Percentiles rank a stretch among this genome's conserved stretches.
phyloP scores from a whole-genome alignment of 1,140 invertebrate genomes.

The Lucilia sericata region DNA sequence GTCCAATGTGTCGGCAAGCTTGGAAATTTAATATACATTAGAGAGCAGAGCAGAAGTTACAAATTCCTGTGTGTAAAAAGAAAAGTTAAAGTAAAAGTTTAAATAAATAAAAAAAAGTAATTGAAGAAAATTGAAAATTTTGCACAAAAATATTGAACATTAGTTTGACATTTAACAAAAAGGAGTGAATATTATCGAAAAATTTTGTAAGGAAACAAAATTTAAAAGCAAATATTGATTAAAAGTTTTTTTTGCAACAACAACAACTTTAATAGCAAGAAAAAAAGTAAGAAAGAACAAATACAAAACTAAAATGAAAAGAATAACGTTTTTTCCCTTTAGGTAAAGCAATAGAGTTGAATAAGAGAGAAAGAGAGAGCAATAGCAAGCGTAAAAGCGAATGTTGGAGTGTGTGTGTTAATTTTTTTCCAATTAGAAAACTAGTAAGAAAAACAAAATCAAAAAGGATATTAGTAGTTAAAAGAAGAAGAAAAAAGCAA shows the following conservation, averaged over 20 bases:
- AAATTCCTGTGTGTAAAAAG: not conserved
- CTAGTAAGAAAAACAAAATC: not conserved
- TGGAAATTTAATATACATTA: conserved; percentile 95
- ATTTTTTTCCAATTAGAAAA: not conserved
- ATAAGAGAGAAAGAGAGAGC: not conserved
- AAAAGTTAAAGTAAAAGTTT: not conserved
- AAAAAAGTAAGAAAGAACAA: not conserved
- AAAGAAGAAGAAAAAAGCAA: too few relatives aligned
- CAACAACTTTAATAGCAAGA: not conserved
- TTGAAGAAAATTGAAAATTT: not conserved
- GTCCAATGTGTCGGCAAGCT: conserved; percentile 99
- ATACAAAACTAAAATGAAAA: not conserved
- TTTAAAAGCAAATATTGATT: not conserved
- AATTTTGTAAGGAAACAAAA: not conserved
- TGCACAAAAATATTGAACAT: not conserved
- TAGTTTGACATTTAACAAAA: conserved; percentile 32
- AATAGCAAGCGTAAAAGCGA: not conserved
- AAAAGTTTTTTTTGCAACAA: not conserved
- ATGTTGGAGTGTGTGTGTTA: too few relatives aligned
- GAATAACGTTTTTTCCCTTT: not conserved
- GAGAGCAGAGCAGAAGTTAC: conserved; percentile 36
- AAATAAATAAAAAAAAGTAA: not conserved
- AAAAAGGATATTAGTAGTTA: conserved; percentile 25
- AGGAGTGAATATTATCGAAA: too few relatives aligned
- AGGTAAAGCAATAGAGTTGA: not conserved